Percentiles rank a stretch among this genome's conserved stretches.
Evolutionary conservation across 2,797 vertebrate genomes (phyloP).

Genomic region (Luscinia luscinia): DNA sequence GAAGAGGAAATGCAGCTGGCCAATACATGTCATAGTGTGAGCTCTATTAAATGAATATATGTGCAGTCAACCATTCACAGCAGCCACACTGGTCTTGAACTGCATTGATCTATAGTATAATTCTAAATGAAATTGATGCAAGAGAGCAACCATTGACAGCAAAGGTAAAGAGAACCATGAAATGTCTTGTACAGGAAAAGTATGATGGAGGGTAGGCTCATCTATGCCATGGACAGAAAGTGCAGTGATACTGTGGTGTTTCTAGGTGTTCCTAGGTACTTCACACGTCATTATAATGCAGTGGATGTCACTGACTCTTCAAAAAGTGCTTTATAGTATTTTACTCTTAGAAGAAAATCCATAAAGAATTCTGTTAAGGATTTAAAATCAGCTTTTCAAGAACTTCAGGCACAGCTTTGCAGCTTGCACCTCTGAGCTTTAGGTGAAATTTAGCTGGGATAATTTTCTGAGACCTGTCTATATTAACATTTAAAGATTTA

Average conservation of each 20-base stretch:
- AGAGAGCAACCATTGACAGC: constrained; percentile 90
- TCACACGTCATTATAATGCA: background rate
- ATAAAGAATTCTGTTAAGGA: background rate
- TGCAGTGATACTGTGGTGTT: background rate
- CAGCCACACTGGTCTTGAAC: constrained; percentile 86
- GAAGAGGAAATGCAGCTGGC: constrained; percentile 77
- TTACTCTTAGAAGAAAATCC: background rate
- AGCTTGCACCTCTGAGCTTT: background rate
- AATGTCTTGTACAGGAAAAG: constrained; percentile 85
- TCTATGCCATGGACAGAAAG: background rate
- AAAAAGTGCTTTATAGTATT: background rate
- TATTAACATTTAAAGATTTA: background rate
- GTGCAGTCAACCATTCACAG: constrained; percentile 73
- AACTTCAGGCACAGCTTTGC: background rate
- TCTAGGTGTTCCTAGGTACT: background rate
- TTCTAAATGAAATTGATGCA: constrained; percentile 96
- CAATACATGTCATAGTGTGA: constrained; percentile 76
- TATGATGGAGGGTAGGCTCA: constrained; percentile 86
- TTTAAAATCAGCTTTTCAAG: background rate
- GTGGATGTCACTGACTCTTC: background rate
- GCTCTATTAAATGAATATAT: constrained; percentile 75
- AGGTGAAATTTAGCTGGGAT: background rate
- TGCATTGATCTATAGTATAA: constrained; percentile 91
- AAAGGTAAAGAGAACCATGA: constrained; percentile 90
- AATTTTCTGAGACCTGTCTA: background rate